Evolutionary conservation across 2,797 vertebrate genomes (phyloP).

Genomic region (Hypotaenidia okinawae): DNA sequence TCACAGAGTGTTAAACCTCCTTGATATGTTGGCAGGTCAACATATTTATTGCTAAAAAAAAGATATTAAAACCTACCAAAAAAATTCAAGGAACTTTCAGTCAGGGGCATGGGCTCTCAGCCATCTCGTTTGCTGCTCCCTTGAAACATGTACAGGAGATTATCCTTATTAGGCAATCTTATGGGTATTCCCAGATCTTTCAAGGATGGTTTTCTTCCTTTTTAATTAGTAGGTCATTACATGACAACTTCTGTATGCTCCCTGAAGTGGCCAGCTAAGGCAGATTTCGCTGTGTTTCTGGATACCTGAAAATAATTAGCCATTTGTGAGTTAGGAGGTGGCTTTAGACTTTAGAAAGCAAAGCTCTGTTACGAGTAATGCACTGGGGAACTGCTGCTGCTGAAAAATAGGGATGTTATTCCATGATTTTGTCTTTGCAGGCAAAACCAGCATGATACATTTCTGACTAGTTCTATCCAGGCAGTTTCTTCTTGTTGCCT

Average conservation of each 20-base stretch:
- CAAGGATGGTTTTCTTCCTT: conserved; percentile 35
- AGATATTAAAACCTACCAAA: background rate
- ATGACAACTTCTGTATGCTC: conserved; percentile 35
- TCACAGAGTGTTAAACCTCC: background rate
- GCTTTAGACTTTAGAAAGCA: conserved; percentile 9
- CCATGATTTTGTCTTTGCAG: background rate
- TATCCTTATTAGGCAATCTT: conserved; percentile 67
- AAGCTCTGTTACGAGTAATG: conserved; percentile 1
- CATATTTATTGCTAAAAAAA: background rate
- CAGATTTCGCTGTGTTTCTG: conserved; percentile 35
- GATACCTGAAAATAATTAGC: conserved; percentile 59
- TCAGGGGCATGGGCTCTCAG: conserved; percentile 15
- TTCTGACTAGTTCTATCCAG: background rate
- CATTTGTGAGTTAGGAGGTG: conserved; percentile 11
- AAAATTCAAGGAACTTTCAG: conserved; percentile 35
- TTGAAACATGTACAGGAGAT: conserved; percentile 44
- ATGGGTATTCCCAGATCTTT: conserved; percentile 13
- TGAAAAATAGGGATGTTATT: conserved; percentile 11
- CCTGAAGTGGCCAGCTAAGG: background rate
- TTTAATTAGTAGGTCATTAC: conserved; percentile 56
- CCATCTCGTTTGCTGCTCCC: conserved; percentile 42
- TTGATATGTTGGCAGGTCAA: background rate
- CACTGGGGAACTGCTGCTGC: background rate
- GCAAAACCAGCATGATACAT: background rate
- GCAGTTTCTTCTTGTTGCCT: background rate